Evolutionary conservation across 2,113 vertebrate species (phyloP).

Genomic region (Misgurnus mizolepis): DNA sequence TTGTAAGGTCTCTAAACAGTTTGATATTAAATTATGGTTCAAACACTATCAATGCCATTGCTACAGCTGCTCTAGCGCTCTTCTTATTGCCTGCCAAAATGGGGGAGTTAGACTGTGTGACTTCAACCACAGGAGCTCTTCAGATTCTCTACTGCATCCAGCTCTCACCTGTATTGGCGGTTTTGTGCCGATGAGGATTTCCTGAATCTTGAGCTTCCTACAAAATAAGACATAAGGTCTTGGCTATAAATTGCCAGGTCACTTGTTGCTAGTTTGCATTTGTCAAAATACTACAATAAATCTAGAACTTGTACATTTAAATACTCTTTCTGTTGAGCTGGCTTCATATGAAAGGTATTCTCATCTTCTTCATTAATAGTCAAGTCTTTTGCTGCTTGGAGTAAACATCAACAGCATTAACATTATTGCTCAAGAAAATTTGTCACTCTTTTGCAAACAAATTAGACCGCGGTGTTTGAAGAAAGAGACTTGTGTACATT

Average conservation of each 20-base stretch:
- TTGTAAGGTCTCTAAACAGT: too few species aligned
- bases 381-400: background rate
- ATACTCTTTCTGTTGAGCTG: background rate
- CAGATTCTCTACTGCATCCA: background rate
- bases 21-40: too few species aligned
- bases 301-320: background rate
- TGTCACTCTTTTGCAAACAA: background rate
- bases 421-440: background rate
- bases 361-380: conserved; percentile 6
- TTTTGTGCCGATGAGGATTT: background rate
- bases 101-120: too few species aligned
- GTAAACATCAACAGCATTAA: background rate
- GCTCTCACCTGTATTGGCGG: conserved; percentile 25
- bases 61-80: too few species aligned
- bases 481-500: conserved; percentile 20
- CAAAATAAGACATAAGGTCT: background rate
- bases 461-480: background rate
- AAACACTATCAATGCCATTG: too few species aligned
- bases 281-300: background rate
- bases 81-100: too few species aligned
- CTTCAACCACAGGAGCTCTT: too few species aligned
- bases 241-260: background rate
- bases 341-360: background rate
- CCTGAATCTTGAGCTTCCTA: conserved; percentile 6
- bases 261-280: background rate